phyloP scores from a whole-genome alignment of 1,140 invertebrate genomes.

The Platorchestia sp. region DNA sequence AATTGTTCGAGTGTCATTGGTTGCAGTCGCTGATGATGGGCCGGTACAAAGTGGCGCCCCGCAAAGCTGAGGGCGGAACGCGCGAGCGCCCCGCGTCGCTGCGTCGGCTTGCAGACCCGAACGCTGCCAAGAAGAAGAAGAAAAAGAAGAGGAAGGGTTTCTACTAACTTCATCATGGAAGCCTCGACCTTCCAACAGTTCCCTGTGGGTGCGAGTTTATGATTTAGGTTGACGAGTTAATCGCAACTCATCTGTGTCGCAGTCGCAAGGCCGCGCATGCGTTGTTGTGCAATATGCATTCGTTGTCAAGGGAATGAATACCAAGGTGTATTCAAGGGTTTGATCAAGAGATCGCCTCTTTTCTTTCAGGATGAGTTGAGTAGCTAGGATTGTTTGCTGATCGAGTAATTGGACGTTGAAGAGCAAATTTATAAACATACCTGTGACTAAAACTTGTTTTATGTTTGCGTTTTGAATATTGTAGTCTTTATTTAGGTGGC shows the following conservation, averaged over 20 bases:
- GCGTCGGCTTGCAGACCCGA: neutral
- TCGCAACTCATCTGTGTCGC: no score
- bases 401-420: neutral
- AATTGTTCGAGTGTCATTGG: neutral
- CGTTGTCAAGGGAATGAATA: neutral
- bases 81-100: conserved; percentile 6
- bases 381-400: neutral
- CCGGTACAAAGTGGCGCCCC: conserved; percentile 13
- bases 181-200: neutral
- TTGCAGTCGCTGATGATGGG: conserved; percentile 41
- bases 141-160: conserved; percentile 39
- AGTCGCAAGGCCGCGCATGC: no score
- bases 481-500: neutral
- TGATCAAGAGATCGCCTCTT: neutral
- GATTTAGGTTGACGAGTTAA: neutral
- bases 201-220: neutral
- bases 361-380: neutral
- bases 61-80: neutral
- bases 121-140: conserved; percentile 1
- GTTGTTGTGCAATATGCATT: neutral
- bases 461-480: neutral
- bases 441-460: neutral
- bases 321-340: neutral
- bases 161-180: neutral
- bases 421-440: neutral